Evolutionary conservation across 2,888 invertebrate genomes (phyloP).

Genomic region (Rhyacophila evoluta): DNA sequence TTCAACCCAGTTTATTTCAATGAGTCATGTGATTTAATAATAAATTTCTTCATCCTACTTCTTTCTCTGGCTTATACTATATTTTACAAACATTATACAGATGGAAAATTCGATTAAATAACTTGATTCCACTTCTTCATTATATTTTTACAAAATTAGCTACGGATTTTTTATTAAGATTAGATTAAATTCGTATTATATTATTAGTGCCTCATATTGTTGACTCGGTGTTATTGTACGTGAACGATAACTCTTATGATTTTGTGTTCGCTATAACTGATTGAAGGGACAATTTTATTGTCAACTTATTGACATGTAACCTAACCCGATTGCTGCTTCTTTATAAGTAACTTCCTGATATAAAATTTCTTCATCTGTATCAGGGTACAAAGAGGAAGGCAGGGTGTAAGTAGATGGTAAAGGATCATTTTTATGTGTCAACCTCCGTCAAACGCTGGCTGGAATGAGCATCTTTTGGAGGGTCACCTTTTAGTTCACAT

Average conservation of each 20-base stretch:
- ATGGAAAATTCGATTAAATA: no score
- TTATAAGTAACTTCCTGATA: background rate
- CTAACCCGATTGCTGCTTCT: background rate
- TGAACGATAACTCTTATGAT: no score
- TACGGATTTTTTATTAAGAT: no score
- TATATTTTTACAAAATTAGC: no score
- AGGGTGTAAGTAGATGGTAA: background rate
- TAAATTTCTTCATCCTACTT: background rate
- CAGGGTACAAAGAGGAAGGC: background rate
- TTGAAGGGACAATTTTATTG: background rate
- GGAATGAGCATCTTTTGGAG: constrained; percentile 41
- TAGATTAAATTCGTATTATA: no score
- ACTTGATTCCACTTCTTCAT: no score
- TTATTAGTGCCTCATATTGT: no score
- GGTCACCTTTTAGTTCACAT: constrained; percentile 37
- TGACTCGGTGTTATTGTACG: no score
- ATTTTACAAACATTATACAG: no score
- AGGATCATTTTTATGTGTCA: constrained; percentile 37
- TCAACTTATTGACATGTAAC: background rate
- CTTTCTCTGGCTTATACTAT: background rate
- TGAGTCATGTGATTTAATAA: background rate
- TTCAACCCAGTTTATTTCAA: background rate
- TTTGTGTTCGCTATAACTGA: background rate
- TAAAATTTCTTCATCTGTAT: constrained; percentile 14
- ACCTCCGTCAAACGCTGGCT: constrained; percentile 43